A percentile compares a stretch with the other conserved stretches of the same genome.
These are phyloP conservation scores for Papilio dardanus DNA, from an alignment of 1,140 invertebrate genomes.

Conservation along the genomic window DNA sequence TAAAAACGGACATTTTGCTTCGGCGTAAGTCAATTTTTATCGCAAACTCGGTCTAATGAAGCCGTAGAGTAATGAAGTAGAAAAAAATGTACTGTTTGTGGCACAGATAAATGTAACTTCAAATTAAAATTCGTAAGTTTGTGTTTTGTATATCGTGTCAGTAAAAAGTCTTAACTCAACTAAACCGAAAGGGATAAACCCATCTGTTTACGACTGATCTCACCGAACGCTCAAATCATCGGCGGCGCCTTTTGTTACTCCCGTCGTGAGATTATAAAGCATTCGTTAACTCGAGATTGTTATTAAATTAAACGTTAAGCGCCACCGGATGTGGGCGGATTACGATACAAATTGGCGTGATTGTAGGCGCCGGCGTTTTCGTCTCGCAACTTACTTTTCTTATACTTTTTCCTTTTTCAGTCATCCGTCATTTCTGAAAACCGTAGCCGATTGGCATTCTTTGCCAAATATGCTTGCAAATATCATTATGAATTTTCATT, in stretches of 20 bases:
- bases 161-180: background rate
- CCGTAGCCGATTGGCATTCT: background rate
- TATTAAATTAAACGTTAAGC: slow-evolving; percentile 54
- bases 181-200: slow-evolving; percentile 31
- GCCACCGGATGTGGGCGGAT: slow-evolving; percentile 63
- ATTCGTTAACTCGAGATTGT: slow-evolving; percentile 56
- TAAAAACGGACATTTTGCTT: too few species aligned
- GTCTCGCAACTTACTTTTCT: slow-evolving; percentile 19
- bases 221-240: slow-evolving; percentile 36
- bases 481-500: slow-evolving; percentile 17
- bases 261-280: slow-evolving; percentile 53
- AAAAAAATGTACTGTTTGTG: too few species aligned
- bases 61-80: too few species aligned
- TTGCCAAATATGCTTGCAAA: slow-evolving; percentile 9
- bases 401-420: slow-evolving; percentile 30
- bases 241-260: slow-evolving; percentile 53
- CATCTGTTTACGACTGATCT: slow-evolving; percentile 49
- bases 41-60: too few species aligned
- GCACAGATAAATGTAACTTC: background rate
- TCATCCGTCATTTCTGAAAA: slow-evolving; percentile 31
- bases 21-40: too few species aligned
- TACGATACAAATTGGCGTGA: slow-evolving; percentile 41
- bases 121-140: background rate
- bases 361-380: slow-evolving; percentile 41
- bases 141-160: background rate